Base-by-base conservation (phyloP, 2,888 invertebrate genomes). In the Epirrhoe tristata region DNA sequence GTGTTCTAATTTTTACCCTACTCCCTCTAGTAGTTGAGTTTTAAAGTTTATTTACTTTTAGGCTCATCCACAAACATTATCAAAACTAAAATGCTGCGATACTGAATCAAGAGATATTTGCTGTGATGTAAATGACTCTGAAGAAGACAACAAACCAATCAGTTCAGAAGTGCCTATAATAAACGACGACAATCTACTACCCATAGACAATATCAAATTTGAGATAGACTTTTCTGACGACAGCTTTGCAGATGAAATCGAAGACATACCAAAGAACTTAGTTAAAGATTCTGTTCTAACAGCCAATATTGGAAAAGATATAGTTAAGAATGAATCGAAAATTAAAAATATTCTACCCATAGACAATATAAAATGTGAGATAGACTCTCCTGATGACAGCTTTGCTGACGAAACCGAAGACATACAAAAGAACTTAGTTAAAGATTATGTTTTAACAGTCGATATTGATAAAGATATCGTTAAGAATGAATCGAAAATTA, bases 301-400 rank as follows among this genome's bases (percentile, higher is more conserved):
- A 58, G 54, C 36, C 12, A 5, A 43, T 12, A 43, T 43, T 24
- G 48, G 8, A 0, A 43, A 12, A 6, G 17, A 46, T 16, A 16
- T 48, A 6, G 31, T n/a, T 50, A 14, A 39, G 24, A 39, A 52
- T 36, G 36, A 8, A 31, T 10, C n/a, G n/a, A n/a, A n/a, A n/a
- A n/a, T n/a, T n/a, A n/a, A n/a, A n/a, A n/a, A n/a, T n/a, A n/a
- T n/a, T n/a, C n/a, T 63, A 6, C 6, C 53, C 14, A n/a, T 58
- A 6, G 53, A 58, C 24, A 12, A 63, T 8, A 64, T 58, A 4
- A 64, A 64, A 48, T 7, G 36, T n/a, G 58, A 64, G 39, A 58
- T 36, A 48, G 58, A 64, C 14, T 24, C 34, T 8, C 32, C 16
- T 1, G 34, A 58, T 17, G 48, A 36, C 36, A 24, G 48, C 14